Base-by-base conservation (phyloP, 1,140 invertebrate genomes). In the Hyposmocoma kahamanoa region DNA sequence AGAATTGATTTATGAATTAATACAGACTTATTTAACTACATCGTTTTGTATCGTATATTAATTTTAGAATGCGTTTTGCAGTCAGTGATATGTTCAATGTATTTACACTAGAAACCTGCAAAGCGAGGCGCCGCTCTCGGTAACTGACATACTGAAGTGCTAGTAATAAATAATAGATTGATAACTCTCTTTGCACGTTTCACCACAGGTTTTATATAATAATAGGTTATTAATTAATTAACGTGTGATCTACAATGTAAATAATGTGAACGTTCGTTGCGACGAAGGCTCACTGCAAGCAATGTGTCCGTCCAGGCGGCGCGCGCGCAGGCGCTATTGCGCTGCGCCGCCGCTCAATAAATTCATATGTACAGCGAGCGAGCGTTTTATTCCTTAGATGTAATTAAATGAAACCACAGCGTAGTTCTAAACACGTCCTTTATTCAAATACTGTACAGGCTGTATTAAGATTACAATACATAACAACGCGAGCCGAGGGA, bases 361-460 rank as follows among this genome's bases (percentile, higher is more conserved):
- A 70, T 41, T 9, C 39, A 47, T 41, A 26, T 53, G 5, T 22
- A 53, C 18, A n/a, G 22, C 10, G 24, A 34, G 17, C 20, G 13
- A 42, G 20, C 13, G 8, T 42, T 42, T 22, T 19, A 6, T 42
- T 42, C 3, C 5, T 42, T 42, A 38, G 6, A 8, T 28, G 24
- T 6, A 28, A n/a, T 26, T 6, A 30, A 62, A 63, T 59, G 32
- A 69, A 62, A 71, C 58, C 56, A 45, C 6, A 15, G 19, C 18
- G 18, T 64, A 74, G 50, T 68, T 79, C 67, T 79, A 76, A 74
- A 76, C 75, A 76, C 72, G 68, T 79, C 75, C 72, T 79, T 79
- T 79, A 79, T 65, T 79, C 67, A 74, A 75, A 74, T 79, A 76
- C 72, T 76, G 75, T 76, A 79, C 75, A 79, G 62, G 63, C 58